Conservation (phyloP, 2,113 vertebrate species). For the Megalops atlanticus region DNA sequence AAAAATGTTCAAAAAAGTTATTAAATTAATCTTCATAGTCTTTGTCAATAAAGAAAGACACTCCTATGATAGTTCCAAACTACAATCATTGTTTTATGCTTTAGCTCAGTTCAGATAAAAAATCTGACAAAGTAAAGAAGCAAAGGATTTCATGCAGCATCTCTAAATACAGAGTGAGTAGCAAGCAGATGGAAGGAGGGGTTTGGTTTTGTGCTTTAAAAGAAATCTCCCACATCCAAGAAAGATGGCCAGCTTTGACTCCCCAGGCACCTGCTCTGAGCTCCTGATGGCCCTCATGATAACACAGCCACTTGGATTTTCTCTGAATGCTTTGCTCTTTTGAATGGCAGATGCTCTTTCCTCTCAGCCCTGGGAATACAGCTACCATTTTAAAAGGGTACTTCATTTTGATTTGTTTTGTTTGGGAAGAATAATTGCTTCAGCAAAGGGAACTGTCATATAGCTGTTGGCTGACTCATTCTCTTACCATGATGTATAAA, state of each 20-base stretch:
- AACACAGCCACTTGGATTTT: conserved; percentile 27
- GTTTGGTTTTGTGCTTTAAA: not conserved
- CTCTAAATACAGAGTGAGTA: not conserved
- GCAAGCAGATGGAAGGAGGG: not conserved
- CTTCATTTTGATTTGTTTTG: conserved; percentile 23
- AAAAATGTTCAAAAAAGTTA: too few relatives aligned
- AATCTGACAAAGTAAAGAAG: not conserved
- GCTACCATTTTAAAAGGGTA: conserved; percentile 28
- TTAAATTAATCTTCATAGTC: too few relatives aligned
- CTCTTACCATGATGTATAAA: too few relatives aligned
- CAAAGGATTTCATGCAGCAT: not conserved
- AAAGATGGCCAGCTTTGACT: not conserved
- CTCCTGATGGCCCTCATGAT: conserved; percentile 36
- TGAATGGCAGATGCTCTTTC: conserved; percentile 18
- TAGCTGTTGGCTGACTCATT: not conserved
- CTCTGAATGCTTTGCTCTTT: conserved; percentile 24
- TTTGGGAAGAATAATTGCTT: conserved; percentile 22
- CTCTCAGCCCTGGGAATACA: conserved; percentile 15
- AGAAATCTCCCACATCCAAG: conserved; percentile 5
- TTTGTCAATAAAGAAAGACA: too few relatives aligned
- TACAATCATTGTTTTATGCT: not conserved
- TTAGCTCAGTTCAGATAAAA: not conserved
- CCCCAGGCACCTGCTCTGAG: conserved; percentile 28
- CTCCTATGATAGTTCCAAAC: too few relatives aligned
- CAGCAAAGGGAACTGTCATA: conserved; percentile 7